A percentile compares a stretch with the other conserved stretches of the same genome.
Conservation (phyloP, 2,888 invertebrate genomes). For the Micoletzkya japonica region DNA sequence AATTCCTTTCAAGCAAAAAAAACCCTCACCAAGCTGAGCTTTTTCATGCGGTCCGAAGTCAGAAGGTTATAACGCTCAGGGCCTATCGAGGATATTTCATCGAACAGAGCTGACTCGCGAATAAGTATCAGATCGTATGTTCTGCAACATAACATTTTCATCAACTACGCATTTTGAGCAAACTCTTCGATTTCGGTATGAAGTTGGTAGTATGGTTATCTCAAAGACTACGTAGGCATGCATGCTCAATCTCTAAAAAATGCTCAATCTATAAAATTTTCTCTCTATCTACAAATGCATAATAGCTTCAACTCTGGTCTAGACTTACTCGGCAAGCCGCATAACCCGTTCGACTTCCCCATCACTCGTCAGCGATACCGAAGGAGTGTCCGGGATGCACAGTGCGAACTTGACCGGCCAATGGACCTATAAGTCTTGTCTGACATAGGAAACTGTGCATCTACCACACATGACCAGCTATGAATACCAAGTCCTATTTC, state of each 20-base stretch:
- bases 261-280: too few species aligned
- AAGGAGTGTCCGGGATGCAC: constrained; percentile 3
- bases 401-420: constrained; percentile 7
- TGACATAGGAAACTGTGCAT: not conserved
- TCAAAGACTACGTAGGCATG: too few species aligned
- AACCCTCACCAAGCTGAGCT: too few species aligned
- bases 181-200: too few species aligned
- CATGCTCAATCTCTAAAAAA: too few species aligned
- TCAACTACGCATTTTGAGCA: not conserved
- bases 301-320: too few species aligned
- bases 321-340: not conserved
- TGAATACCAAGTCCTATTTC: not conserved
- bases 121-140: constrained; percentile 43
- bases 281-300: too few species aligned
- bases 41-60: too few species aligned
- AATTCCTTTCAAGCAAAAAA: too few species aligned
- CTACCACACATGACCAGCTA: too few species aligned
- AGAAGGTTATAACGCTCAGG: too few species aligned
- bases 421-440: constrained; percentile 1
- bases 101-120: constrained; percentile 41
- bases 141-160: constrained; percentile 23
- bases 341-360: constrained; percentile 18
- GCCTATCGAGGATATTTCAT: constrained; percentile 39
- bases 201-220: too few species aligned
- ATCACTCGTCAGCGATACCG: not conserved